Conservation (phyloP, 2,797 vertebrate species). For the Peromyscus attwateri region DNA sequence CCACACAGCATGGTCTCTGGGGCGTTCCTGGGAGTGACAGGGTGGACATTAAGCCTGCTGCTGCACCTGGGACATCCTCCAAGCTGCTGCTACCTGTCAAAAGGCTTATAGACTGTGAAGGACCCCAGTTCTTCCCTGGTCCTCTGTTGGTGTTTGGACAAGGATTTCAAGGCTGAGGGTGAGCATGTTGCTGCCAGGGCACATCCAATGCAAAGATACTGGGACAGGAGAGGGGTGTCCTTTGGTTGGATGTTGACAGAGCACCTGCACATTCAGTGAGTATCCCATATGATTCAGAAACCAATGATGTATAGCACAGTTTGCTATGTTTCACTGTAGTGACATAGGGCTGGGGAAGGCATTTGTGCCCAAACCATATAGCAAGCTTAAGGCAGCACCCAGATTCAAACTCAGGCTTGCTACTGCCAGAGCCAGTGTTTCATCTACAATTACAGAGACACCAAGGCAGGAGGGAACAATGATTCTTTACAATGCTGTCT, state of each 20-base stretch:
- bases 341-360: rapidly evolving
- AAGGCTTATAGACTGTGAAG: neutral
- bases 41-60: neutral
- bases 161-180: neutral
- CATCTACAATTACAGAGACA: neutral
- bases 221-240: rapidly evolving
- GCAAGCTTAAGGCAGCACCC: too few species aligned
- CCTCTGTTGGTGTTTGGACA: rapidly evolving
- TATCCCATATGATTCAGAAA: neutral
- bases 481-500: neutral
- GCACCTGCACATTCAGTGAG: too few species aligned
- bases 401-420: neutral
- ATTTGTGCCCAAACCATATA: neutral
- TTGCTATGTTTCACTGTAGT: neutral
- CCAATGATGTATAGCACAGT: neutral
- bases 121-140: neutral
- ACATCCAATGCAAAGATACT: neutral
- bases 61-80: neutral
- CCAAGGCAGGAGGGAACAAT: rapidly evolving
- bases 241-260: too few species aligned
- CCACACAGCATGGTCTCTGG: neutral
- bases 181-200: neutral
- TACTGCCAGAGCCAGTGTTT: neutral
- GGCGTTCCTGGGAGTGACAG: rapidly evolving
- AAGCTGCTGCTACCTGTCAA: too few species aligned